Base-by-base conservation (phyloP, 2,888 invertebrate species). In the Achlya flavicornis region DNA sequence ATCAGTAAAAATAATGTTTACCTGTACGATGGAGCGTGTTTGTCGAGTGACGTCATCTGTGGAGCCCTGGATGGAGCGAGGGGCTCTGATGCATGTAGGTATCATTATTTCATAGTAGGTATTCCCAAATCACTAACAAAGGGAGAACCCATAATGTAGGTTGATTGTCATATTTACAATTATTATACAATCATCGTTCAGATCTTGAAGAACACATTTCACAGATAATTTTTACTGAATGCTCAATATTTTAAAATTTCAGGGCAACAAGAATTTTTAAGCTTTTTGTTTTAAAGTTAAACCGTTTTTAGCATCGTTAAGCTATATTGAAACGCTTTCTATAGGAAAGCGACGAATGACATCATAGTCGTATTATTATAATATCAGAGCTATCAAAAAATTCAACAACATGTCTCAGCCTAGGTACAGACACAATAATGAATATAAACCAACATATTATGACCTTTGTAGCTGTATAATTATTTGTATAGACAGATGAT, bases 41-140 rank as follows among this genome's bases (percentile, higher is more conserved):
- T 95, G 95, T 68, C 95, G 90, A 62, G 95, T 95, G 88, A 97
- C 96, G 89, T 97, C 97, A 90, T 97, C 97, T 71, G 95, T 96
- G 74, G 97, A 97, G 78, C 96, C 96, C 89, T 96, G 96, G 80
- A 95, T 95, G 72, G 95, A 94, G 72, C 96, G 95, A 74, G 96
- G 95, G 60, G 96, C 96, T 83, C 96, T 92, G 77, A 96, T 96
- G 84, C 96, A 96, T 78, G 96, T 96, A 58, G 96, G 95, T 89
- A 95, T 95, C 95, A 95, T 95, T 69, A 69, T 86, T 79, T 84
- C 81, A 84, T 78, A 69, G 64, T 71, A 71, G 66, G 61, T 58
- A 62, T 59, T 64, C 63, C 66, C 38, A 59, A 33, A 60, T 16
- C 41, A 43, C 38, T 41, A 60, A 16, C 60, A 43, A 41, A 53